Conservation (phyloP, 2,888 invertebrate genomes). For the Campopleginae sp. region DNA sequence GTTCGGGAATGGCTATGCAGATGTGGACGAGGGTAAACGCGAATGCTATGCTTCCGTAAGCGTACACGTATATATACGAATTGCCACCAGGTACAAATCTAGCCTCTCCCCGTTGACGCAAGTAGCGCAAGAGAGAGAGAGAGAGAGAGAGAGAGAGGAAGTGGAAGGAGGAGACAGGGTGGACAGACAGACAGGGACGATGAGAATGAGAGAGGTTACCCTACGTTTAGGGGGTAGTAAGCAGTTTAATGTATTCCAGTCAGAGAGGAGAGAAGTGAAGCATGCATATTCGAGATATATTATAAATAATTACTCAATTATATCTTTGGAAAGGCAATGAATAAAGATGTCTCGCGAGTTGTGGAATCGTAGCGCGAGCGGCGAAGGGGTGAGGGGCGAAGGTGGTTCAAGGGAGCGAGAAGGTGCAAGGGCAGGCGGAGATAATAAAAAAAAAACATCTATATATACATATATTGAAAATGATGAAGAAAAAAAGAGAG, state of each 20-base stretch:
- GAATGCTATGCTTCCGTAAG: conserved; percentile 60
- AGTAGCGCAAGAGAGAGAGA: conserved; percentile 10
- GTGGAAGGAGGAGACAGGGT: conserved; percentile 71
- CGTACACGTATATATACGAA: conserved; percentile 73
- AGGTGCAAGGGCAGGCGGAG: conserved; percentile 73
- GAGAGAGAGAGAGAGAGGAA: conserved; percentile 74
- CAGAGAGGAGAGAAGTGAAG: conserved; percentile 82
- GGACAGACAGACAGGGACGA: conserved; percentile 73
- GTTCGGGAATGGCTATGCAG: not conserved
- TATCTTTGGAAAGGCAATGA: conserved; percentile 84
- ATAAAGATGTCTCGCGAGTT: conserved; percentile 82
- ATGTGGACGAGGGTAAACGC: conserved; percentile 30
- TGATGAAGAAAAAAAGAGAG: conserved; percentile 45
- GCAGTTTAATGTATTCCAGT: conserved; percentile 82
- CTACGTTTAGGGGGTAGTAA: conserved; percentile 83
- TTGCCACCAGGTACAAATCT: conserved; percentile 77
- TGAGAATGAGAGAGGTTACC: conserved; percentile 37
- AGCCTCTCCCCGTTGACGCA: conserved; percentile 70
- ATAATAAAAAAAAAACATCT: conserved; percentile 79
- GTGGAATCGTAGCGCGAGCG: conserved; percentile 75
- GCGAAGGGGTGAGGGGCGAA: conserved; percentile 54
- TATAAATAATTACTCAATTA: conserved; percentile 85
- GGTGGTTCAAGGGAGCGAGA: conserved; percentile 57
- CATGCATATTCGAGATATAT: conserved; percentile 85
- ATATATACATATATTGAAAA: conserved; percentile 37